A percentile compares a stretch with the other conserved stretches of the same genome.
phyloP scores from a whole-genome alignment of 64 coral and sea anemone species.

The Montipora sp. region DNA sequence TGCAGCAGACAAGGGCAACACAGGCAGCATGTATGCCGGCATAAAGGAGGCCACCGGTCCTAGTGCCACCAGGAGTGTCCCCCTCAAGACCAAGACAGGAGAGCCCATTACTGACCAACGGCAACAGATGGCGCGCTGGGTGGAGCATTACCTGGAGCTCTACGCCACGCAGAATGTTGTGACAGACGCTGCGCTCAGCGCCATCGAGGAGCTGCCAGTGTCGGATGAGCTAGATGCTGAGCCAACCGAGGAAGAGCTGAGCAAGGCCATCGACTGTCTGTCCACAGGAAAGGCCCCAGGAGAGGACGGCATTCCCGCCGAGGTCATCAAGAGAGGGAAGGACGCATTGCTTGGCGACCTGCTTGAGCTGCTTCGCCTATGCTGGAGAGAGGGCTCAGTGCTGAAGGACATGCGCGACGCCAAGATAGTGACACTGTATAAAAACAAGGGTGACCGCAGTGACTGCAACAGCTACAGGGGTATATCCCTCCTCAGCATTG shows the following conservation, averaged over 20 bases:
- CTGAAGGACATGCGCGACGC: background rate
- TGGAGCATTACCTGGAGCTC: too few relatives aligned
- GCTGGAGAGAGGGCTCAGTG: too few relatives aligned
- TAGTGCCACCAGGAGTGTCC: slow-evolving; percentile 1
- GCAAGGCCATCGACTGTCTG: background rate
- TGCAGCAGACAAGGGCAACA: slow-evolving; percentile 47
- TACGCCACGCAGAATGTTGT: too few relatives aligned
- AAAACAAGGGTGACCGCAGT: too few relatives aligned
- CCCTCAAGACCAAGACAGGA: slow-evolving; percentile 15
- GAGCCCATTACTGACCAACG: background rate
- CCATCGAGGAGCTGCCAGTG: too few relatives aligned
- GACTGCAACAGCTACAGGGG: too few relatives aligned
- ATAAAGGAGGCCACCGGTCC: background rate
- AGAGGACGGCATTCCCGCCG: background rate
- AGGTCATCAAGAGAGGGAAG: slow-evolving; percentile 10
- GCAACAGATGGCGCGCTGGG: slow-evolving; percentile 36
- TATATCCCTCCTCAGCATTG: too few relatives aligned
- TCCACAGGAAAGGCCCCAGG: background rate
- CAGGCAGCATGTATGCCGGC: slow-evolving; percentile 31
- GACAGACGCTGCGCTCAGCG: too few relatives aligned
- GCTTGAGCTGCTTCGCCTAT: background rate
- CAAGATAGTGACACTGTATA: too few relatives aligned
- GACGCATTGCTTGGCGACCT: background rate
- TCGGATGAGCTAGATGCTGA: too few relatives aligned
- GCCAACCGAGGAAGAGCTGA: too few relatives aligned